phyloP scores from a whole-genome alignment of 2,888 invertebrate genomes.

The Syritta pipiens region DNA sequence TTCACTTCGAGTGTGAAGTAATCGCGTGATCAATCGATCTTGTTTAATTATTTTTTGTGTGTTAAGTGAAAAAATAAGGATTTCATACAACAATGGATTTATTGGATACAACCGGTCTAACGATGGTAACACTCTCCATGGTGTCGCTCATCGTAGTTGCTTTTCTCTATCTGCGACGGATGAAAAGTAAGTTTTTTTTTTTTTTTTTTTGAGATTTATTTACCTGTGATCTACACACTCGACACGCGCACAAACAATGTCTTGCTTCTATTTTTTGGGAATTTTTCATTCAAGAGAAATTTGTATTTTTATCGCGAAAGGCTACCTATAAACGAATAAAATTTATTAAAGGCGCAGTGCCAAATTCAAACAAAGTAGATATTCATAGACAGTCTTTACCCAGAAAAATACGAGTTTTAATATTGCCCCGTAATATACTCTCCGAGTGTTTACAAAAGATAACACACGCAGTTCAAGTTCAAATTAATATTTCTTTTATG shows the following conservation, averaged over 20 bases:
- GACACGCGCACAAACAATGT: not conserved
- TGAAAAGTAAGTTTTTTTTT: constrained; percentile 46
- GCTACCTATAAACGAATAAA: too few relatives aligned
- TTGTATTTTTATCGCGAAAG: too few relatives aligned
- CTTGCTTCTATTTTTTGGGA: not conserved
- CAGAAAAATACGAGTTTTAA: too few relatives aligned
- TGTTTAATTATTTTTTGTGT: not conserved
- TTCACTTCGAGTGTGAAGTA: not conserved
- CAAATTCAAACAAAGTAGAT: too few relatives aligned
- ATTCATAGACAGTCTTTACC: too few relatives aligned
- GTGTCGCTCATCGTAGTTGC: constrained; percentile 44
- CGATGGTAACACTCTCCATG: constrained; percentile 37
- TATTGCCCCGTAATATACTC: too few relatives aligned
- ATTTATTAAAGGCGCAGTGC: too few relatives aligned
- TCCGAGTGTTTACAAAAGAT: too few relatives aligned
- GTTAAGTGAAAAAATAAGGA: constrained; percentile 27
- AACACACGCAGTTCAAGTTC: too few relatives aligned
- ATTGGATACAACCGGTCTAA: constrained; percentile 45
- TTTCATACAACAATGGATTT: constrained; percentile 39
- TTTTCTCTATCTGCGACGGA: constrained; percentile 46
- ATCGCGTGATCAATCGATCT: not conserved
- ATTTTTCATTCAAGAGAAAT: too few relatives aligned
- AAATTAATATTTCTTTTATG: too few relatives aligned
- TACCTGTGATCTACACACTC: too few relatives aligned
- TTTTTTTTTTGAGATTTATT: not conserved